These are phyloP conservation scores for Taeniopygia guttata DNA, from an alignment of 2,797 vertebrate genomes.

Conservation along the genomic window DNA sequence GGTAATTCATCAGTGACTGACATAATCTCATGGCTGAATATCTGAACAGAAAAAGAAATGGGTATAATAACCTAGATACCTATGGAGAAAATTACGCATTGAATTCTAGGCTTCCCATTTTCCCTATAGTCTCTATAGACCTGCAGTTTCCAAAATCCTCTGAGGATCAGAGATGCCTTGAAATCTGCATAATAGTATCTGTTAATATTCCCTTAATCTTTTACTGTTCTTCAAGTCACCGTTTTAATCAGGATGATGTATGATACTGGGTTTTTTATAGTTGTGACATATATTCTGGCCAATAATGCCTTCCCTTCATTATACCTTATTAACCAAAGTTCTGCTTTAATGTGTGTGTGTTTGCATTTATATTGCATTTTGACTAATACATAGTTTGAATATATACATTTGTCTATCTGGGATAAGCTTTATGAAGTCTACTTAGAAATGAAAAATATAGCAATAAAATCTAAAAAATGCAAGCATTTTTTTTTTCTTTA, in stretches of 20 bases:
- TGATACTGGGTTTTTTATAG: not conserved
- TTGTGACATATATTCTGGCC: not conserved
- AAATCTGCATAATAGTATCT: not conserved
- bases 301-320: not conserved
- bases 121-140: not conserved
- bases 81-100: constrained; percentile 27
- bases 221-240: not conserved
- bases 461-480: not conserved
- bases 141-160: not conserved
- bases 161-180: not conserved
- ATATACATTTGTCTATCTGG: not conserved
- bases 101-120: constrained; percentile 8
- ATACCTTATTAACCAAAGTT: not conserved
- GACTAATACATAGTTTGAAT: not conserved
- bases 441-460: not conserved
- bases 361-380: not conserved
- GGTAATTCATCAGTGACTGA: constrained; percentile 45
- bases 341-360: not conserved
- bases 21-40: not conserved
- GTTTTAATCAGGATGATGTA: not conserved
- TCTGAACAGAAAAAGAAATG: not conserved
- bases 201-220: constrained; percentile 40
- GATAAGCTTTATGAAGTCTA: not conserved
- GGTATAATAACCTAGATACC: not conserved
- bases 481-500: not conserved